Base-by-base conservation (phyloP, 1,140 invertebrate genomes). In the Ectropis grisescens region DNA sequence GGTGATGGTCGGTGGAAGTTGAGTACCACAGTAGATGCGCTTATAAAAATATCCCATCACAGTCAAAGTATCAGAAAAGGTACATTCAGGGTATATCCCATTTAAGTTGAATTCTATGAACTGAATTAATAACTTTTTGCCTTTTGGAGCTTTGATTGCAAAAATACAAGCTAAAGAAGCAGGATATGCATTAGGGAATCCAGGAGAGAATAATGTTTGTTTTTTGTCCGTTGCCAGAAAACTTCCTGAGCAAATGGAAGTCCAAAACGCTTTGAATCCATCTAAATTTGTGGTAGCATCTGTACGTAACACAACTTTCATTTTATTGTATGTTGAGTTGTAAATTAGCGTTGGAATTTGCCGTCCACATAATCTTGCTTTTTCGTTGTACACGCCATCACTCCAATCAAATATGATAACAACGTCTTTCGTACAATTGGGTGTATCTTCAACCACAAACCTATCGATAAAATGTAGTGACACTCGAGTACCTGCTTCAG, bases 391-490 rank as follows among this genome's bases (percentile, higher is more conserved):
- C 1, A 59, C 44, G 12, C 82, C 67, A 25, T 85, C 66, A 13
- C 35, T 54, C 65, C 68, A 81, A 33, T 81, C 71, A 37, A 65
- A 80, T 36, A 80, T 59, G 22, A 76, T 74, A 9, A 82, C 30
- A 68, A 85, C 95, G 82, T 98, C 95, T 66, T 93, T 93, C 1
- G 69, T 78, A 59, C 95, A 98, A 48, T 88, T 86, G 0, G 41
- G n/a, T 38, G 84, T 88, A 10, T 85, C 83, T 83, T 96, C 92
- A 9, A 96, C 66, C 42, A 87, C 86, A 69, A 95, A 96, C 39
- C 93, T 75, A 1, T 86, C 84, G 1, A 84, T 39, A 61, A 96
- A 95, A 1, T 75, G 51, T 6, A 94, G 58, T 1, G 85, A 85
- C n/a, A 95, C 68, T 47, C 87, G 85, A 49, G 88, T 92, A 5